Percentiles rank a stretch among this genome's conserved stretches.
Evolutionary conservation across 2,113 vertebrate species (phyloP).

Genomic region (Neolamprologus caudopunctatus): DNA sequence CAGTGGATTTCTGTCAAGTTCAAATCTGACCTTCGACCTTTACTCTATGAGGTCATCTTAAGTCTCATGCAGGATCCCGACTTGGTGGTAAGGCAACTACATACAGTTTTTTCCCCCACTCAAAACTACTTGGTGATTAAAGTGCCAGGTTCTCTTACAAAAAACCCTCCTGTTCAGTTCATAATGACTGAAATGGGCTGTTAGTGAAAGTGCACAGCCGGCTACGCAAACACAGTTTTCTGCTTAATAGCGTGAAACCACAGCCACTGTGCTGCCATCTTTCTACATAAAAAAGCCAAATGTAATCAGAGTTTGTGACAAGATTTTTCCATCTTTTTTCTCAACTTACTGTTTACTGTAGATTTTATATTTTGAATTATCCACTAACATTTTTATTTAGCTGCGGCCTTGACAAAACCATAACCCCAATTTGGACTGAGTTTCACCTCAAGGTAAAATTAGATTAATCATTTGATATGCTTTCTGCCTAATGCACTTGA

Average conservation of each 20-base stretch:
- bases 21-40: constrained; percentile 88
- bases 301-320: neutral
- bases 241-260: neutral
- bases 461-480: neutral
- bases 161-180: neutral
- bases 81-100: constrained; percentile 84
- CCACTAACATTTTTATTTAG: neutral
- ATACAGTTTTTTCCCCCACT: accelerated
- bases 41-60: constrained; percentile 89
- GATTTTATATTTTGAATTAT: neutral
- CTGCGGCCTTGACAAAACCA: neutral
- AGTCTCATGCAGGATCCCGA: constrained; percentile 94
- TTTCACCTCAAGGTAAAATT: neutral
- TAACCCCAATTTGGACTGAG: neutral
- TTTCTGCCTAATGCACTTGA: neutral
- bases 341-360: neutral
- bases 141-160: neutral
- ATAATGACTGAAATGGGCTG: neutral
- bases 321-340: neutral
- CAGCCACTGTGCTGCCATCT: neutral
- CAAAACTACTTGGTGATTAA: neutral
- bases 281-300: neutral
- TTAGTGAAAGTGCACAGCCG: neutral
- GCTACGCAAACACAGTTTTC: neutral
- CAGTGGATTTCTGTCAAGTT: constrained; percentile 99